Evolutionary conservation across 1,140 invertebrate species (phyloP).

Genomic region (Drosophila setifemur): DNA sequence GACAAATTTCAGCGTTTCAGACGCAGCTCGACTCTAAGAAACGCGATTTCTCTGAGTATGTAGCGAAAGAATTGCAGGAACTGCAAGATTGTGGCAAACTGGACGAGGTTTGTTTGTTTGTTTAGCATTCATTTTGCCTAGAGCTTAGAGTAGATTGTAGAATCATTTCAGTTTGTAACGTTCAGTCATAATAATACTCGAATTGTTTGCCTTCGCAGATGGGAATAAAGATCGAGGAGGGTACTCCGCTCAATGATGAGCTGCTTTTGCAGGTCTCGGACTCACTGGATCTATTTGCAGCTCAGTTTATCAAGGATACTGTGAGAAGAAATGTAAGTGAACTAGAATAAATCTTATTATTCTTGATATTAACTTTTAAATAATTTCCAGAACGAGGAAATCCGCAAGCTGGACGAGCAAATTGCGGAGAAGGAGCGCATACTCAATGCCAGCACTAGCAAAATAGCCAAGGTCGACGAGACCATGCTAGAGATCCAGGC

Average conservation of each 20-base stretch:
- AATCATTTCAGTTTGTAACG: background rate
- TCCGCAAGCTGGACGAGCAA: slow-evolving; percentile 72
- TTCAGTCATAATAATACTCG: background rate
- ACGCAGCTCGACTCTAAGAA: slow-evolving; percentile 83
- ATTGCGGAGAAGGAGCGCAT: slow-evolving; percentile 75
- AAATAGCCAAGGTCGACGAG: slow-evolving; percentile 82
- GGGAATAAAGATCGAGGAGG: slow-evolving; percentile 72
- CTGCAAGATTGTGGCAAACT: slow-evolving; percentile 83
- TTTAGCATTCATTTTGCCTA: slow-evolving; percentile 30
- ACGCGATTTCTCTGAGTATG: slow-evolving; percentile 83
- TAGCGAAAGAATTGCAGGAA: slow-evolving; percentile 83
- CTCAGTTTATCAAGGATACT: slow-evolving; percentile 77
- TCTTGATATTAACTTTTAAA: background rate
- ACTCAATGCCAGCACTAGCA: slow-evolving; percentile 81
- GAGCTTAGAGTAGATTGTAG: background rate
- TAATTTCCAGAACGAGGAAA: slow-evolving; percentile 74
- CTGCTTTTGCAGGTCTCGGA: slow-evolving; percentile 70
- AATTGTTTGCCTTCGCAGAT: slow-evolving; percentile 45
- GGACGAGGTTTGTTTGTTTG: slow-evolving; percentile 82
- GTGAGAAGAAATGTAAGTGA: slow-evolving; percentile 74
- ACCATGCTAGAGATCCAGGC: slow-evolving; percentile 86
- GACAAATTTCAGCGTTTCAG: slow-evolving; percentile 83
- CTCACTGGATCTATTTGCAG: slow-evolving; percentile 70
- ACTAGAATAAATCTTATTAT: background rate
- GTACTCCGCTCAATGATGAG: slow-evolving; percentile 73